Percentiles rank a stretch among this genome's conserved stretches.
These are phyloP conservation scores for Erannis defoliaria DNA, from an alignment of 2,888 invertebrate genomes.

Conservation along the genomic window DNA sequence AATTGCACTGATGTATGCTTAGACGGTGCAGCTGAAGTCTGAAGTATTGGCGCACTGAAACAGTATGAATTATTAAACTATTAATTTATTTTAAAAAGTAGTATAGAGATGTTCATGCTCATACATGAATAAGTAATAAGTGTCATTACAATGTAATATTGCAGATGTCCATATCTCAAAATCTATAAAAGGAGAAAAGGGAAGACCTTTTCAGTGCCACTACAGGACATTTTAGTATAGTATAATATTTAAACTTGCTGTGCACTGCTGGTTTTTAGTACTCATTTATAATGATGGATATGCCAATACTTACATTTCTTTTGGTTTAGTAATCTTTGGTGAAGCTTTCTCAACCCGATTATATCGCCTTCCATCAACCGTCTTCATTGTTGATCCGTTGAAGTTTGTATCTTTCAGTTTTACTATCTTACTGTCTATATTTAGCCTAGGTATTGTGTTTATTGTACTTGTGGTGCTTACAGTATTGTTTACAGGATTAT, in stretches of 20 bases:
- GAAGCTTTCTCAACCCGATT: conserved; percentile 62
- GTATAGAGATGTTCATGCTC: background rate
- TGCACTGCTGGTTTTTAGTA: too few relatives aligned
- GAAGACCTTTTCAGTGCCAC: too few relatives aligned
- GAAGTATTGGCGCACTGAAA: conserved; percentile 55
- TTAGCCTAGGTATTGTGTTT: conserved; percentile 66
- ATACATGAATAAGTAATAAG: too few relatives aligned
- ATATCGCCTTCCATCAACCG: conserved; percentile 40
- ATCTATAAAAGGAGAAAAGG: too few relatives aligned
- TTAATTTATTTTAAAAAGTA: background rate
- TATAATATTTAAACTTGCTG: background rate
- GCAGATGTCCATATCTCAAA: too few relatives aligned
- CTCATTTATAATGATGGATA: background rate
- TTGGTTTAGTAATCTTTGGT: conserved; percentile 77
- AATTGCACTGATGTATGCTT: conserved; percentile 77
- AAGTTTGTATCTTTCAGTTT: conserved; percentile 70
- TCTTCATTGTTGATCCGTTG: conserved; percentile 52
- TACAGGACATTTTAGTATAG: too few relatives aligned
- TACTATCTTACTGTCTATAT: conserved; percentile 76
- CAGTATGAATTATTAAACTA: background rate
- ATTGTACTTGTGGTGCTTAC: conserved; percentile 45
- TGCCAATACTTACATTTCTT: conserved; percentile 70
- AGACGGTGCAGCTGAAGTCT: conserved; percentile 45
- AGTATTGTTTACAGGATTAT: conserved; percentile 14
- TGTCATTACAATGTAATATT: too few relatives aligned